phyloP scores from a whole-genome alignment of 1,140 invertebrate species.

The Cheumatopsyche charites region DNA sequence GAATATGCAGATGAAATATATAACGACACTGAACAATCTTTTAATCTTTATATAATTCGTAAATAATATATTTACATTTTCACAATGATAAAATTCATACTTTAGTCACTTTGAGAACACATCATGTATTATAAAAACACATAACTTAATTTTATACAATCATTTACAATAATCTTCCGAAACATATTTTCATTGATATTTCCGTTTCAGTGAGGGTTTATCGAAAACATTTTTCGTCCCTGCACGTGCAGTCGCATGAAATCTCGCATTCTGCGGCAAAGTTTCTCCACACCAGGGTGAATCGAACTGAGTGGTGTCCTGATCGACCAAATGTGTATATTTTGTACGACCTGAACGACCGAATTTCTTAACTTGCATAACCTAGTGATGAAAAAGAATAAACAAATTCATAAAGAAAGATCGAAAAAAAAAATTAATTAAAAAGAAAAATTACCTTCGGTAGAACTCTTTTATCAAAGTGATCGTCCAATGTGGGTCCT shows the following conservation, averaged over 20 bases:
- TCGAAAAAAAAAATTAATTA: background rate
- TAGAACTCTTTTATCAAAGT: constrained; percentile 98
- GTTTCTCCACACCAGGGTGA: constrained; percentile 95
- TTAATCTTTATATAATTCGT: no score
- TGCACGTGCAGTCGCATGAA: constrained; percentile 88
- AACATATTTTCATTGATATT: constrained; percentile 53
- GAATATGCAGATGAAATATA: no score
- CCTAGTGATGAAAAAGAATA: constrained; percentile 55
- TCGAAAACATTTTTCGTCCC: constrained; percentile 96
- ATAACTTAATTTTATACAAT: background rate
- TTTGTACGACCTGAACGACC: constrained; percentile 97
- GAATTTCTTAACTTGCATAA: constrained; percentile 99
- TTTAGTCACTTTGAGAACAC: no score
- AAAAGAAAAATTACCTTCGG: constrained; percentile 76
- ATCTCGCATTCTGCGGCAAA: constrained; percentile 73
- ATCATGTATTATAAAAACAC: no score
- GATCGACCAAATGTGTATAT: constrained; percentile 98
- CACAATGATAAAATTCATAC: no score
- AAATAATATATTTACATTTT: no score
- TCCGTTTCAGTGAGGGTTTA: constrained; percentile 76
- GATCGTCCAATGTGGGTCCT: constrained; percentile 96
- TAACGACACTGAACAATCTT: no score
- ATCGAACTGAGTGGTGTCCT: constrained; percentile 98
- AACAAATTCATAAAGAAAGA: background rate
- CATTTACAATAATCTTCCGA: background rate